These are phyloP conservation scores for Fragum sueziense DNA, from an alignment of 2,888 invertebrate genomes.

Conservation along the genomic window DNA sequence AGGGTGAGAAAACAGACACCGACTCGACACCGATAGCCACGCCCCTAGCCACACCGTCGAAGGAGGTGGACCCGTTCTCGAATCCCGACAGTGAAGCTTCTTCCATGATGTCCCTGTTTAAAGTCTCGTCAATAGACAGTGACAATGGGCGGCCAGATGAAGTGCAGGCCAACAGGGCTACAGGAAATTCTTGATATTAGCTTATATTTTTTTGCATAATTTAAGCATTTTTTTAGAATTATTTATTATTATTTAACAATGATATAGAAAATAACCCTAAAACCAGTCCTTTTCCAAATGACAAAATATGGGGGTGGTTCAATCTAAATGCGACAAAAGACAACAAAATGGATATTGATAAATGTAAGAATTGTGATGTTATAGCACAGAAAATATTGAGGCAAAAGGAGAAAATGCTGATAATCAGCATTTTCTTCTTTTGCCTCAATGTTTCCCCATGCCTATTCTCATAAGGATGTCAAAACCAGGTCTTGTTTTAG, in stretches of 20 bases:
- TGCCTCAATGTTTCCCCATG: no score
- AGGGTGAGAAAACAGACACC: slow-evolving; percentile 7
- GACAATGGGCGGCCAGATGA: not conserved
- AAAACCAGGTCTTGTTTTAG: no score
- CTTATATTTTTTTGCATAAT: not conserved
- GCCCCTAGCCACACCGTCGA: slow-evolving; percentile 28
- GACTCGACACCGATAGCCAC: slow-evolving; percentile 26
- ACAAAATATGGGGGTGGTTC: no score
- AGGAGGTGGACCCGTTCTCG: slow-evolving; percentile 14
- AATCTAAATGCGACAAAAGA: no score
- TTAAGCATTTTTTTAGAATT: not conserved
- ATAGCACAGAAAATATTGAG: no score
- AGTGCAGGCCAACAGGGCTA: slow-evolving; percentile 27
- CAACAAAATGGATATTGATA: no score
- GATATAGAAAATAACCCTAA: no score
- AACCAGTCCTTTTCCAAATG: no score
- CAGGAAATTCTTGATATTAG: slow-evolving; percentile 27
- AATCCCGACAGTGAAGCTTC: slow-evolving; percentile 5
- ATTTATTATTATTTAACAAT: not conserved
- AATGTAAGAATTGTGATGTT: no score
- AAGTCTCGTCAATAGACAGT: slow-evolving; percentile 5
- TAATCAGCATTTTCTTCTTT: no score
- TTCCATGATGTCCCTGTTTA: slow-evolving; percentile 7
- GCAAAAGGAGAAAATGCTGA: no score
- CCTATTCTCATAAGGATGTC: no score